Conservation (phyloP, 1,140 invertebrate species). For the Condylostylus longicornis region DNA sequence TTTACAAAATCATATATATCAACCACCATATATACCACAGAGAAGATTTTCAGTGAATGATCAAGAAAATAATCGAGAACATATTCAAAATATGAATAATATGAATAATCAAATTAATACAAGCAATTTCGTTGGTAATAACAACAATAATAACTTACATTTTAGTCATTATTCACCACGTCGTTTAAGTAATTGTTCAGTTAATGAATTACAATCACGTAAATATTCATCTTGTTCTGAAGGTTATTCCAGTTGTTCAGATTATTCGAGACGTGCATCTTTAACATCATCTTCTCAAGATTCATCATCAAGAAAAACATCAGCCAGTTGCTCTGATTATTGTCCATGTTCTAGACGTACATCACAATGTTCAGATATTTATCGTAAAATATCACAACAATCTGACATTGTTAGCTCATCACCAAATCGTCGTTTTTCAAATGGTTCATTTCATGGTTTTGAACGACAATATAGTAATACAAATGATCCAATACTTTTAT, state of each 20-base stretch:
- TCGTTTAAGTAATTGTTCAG: conserved; percentile 26
- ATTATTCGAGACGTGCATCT: conserved; percentile 21
- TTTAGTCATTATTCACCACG: conserved; percentile 14
- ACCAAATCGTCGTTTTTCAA: conserved; percentile 26
- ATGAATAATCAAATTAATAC: not conserved
- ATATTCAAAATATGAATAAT: not conserved
- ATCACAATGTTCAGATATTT: conserved; percentile 16
- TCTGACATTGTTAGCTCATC: conserved; percentile 18
- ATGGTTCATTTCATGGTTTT: conserved; percentile 28
- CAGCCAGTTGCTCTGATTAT: conserved; percentile 29
- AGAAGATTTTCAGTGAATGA: too few species aligned
- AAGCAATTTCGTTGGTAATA: conserved; percentile 6
- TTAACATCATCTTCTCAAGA: conserved; percentile 29
- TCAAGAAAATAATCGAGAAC: too few species aligned
- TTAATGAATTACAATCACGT: conserved; percentile 9
- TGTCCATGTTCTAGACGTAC: conserved; percentile 25
- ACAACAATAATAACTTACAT: conserved; percentile 4
- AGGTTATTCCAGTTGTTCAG: conserved; percentile 12
- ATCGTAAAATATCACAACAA: conserved; percentile 24
- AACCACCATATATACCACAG: too few species aligned
- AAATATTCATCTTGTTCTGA: conserved; percentile 8
- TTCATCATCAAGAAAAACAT: conserved; percentile 23
- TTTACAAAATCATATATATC: too few species aligned
- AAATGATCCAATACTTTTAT: not conserved
- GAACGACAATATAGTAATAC: conserved; percentile 25